A percentile compares a stretch with the other conserved stretches of the same genome.
Evolutionary conservation across 2,888 invertebrate genomes (phyloP).

Genomic region (Bedellia somnulentella): DNA sequence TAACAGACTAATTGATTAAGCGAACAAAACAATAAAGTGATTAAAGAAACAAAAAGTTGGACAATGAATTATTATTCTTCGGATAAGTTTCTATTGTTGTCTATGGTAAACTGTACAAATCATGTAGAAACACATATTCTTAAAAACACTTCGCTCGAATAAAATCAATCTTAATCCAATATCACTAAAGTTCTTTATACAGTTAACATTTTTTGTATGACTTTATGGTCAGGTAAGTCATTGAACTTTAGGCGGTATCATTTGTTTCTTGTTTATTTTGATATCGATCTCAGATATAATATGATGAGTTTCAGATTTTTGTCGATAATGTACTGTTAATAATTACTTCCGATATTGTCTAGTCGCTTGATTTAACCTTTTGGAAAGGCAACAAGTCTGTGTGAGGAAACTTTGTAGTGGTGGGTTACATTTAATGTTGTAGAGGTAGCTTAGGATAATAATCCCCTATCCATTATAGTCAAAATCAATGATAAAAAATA

Average conservation of each 20-base stretch:
- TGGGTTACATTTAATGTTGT: too few species aligned
- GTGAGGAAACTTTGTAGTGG: too few species aligned
- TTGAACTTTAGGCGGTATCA: conserved; percentile 26
- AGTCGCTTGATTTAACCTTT: too few species aligned
- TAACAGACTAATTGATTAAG: conserved; percentile 60
- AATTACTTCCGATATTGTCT: too few species aligned
- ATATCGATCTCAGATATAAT: conserved; percentile 42
- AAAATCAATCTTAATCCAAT: neutral
- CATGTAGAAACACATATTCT: too few species aligned
- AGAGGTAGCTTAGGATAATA: too few species aligned
- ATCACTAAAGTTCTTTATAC: neutral
- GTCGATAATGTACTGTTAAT: too few species aligned
- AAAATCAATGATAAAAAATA: too few species aligned
- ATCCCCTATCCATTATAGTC: too few species aligned
- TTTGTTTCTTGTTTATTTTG: conserved; percentile 50
- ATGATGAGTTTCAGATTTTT: too few species aligned
- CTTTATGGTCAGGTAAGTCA: conserved; percentile 2
- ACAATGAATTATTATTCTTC: conserved; percentile 57
- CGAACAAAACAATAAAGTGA: conserved; percentile 57
- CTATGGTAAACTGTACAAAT: conserved; percentile 5
- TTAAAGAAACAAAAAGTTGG: conserved; percentile 57
- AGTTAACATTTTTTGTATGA: neutral
- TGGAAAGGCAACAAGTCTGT: too few species aligned
- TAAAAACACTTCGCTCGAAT: too few species aligned
- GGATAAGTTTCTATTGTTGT: conserved; percentile 44